Evolutionary conservation across 1,140 invertebrate species (phyloP).

Genomic region (Samia ricini): DNA sequence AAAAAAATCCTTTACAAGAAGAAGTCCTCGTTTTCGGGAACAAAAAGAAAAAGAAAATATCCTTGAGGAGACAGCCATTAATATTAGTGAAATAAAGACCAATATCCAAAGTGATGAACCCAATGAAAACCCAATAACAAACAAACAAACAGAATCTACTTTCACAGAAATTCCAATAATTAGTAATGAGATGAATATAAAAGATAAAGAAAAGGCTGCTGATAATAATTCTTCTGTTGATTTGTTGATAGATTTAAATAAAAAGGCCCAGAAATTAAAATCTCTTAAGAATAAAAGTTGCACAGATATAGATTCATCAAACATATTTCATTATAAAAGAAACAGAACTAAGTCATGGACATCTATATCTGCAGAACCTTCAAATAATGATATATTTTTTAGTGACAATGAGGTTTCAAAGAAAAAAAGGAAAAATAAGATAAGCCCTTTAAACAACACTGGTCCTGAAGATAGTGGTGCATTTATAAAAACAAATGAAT

Average conservation of each 20-base stretch:
- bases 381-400: slow-evolving; percentile 35
- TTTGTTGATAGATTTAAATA: slow-evolving; percentile 32
- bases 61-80: background rate
- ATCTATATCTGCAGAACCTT: slow-evolving; percentile 16
- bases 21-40: slow-evolving; percentile 36
- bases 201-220: background rate
- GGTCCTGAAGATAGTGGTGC: slow-evolving; percentile 28
- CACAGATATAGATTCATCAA: slow-evolving; percentile 26
- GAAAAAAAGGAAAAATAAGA: slow-evolving; percentile 34
- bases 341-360: slow-evolving; percentile 56
- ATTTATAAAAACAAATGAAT: slow-evolving; percentile 19
- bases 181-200: background rate
- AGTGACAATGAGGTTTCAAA: slow-evolving; percentile 55
- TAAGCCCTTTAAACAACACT: slow-evolving; percentile 14
- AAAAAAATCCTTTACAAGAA: slow-evolving; percentile 23
- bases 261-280: slow-evolving; percentile 23
- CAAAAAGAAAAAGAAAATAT: slow-evolving; percentile 4
- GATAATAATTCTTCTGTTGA: slow-evolving; percentile 11
- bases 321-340: slow-evolving; percentile 35
- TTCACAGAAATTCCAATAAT: background rate
- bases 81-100: slow-evolving; percentile 10
- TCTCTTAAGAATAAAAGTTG: slow-evolving; percentile 41
- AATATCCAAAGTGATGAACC: slow-evolving; percentile 8
- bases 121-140: background rate
- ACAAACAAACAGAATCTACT: slow-evolving; percentile 1